phyloP scores from a whole-genome alignment of 2,113 vertebrate species.

The Athene noctua region DNA sequence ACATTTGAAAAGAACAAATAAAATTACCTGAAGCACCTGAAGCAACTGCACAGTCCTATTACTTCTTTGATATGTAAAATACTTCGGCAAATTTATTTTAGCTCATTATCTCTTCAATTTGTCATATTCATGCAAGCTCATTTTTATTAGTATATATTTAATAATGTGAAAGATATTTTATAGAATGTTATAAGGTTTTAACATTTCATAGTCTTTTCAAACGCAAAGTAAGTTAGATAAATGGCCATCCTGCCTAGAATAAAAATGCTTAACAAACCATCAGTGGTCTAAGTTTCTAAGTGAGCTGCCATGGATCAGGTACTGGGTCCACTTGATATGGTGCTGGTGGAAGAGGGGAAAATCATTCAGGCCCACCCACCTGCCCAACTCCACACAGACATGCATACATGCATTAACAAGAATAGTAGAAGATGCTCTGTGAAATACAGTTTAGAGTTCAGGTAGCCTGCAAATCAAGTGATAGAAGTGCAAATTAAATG shows the following conservation, averaged over 20 bases:
- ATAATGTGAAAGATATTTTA: neutral
- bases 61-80: conserved; percentile 57
- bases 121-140: neutral
- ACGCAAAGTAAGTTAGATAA: neutral
- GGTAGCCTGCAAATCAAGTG: neutral
- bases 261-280: neutral
- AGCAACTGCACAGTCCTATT: neutral
- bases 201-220: neutral
- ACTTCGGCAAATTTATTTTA: conserved; percentile 23
- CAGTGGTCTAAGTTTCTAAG: neutral
- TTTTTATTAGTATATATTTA: neutral
- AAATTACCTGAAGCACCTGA: neutral
- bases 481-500: neutral
- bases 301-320: neutral
- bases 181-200: neutral
- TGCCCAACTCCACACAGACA: neutral
- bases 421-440: neutral
- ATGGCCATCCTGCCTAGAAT: neutral
- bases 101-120: conserved; percentile 43
- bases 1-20: conserved; percentile 13
- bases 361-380: neutral
- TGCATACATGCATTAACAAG: fast-evolving
- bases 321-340: neutral
- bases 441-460: neutral
- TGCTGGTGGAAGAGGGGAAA: neutral